These are phyloP conservation scores for Philaethria dido DNA, from an alignment of 2,888 invertebrate species.

Conservation along the genomic window DNA sequence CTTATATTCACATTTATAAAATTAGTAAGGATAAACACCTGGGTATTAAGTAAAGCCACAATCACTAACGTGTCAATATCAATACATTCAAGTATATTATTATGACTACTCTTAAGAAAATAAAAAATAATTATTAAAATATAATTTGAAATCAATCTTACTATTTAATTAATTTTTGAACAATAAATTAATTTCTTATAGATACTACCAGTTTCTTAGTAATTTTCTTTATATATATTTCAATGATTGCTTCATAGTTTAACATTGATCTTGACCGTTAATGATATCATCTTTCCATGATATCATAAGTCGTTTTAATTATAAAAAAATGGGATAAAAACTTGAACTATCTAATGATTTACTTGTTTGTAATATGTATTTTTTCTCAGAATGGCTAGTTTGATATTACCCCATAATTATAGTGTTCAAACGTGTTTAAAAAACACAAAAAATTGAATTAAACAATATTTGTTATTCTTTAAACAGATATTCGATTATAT, in stretches of 20 bases:
- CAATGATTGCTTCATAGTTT: neutral
- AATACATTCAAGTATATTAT: too few relatives aligned
- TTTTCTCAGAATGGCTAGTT: neutral
- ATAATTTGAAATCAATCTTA: neutral
- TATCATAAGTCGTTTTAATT: conserved; percentile 15
- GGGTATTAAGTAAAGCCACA: too few relatives aligned
- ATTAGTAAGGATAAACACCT: too few relatives aligned
- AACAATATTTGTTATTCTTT: neutral
- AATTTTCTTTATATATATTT: neutral
- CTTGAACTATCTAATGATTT: neutral
- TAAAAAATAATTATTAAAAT: too few relatives aligned
- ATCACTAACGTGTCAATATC: too few relatives aligned
- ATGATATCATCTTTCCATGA: conserved; percentile 18
- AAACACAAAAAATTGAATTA: conserved; percentile 1
- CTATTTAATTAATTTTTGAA: neutral
- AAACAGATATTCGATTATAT: neutral
- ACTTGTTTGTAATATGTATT: neutral
- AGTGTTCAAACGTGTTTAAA: neutral
- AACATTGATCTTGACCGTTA: conserved; percentile 9
- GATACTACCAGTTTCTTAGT: neutral
- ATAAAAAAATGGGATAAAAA: neutral
- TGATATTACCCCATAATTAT: conserved; percentile 5
- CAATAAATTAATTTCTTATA: neutral
- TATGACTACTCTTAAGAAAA: too few relatives aligned
- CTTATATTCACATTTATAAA: too few relatives aligned